Base-by-base conservation (phyloP, 1,140 invertebrate species). In the Aphidius gifuensis region DNA sequence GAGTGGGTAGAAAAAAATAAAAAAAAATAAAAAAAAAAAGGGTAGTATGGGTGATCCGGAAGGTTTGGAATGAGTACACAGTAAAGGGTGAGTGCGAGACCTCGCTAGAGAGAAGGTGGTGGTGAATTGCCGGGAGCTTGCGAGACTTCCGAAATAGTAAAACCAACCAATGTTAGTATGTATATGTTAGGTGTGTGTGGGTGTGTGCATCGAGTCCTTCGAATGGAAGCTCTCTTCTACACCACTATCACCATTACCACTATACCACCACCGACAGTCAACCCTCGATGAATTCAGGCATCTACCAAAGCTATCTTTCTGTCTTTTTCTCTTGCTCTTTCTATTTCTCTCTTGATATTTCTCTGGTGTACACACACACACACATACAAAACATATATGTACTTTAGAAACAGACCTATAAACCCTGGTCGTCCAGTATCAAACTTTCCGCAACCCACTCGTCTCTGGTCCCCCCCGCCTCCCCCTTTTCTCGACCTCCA, bases 131-230 rank as follows among this genome's bases (percentile, higher is more conserved):
- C 73, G 68, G 66, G 71, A 66, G 70, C 69, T 63, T 69, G 70
- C 69, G 71, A 74, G 74, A 77, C 71, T 76, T 76, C 74, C 71
- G 74, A 77, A 75, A 77, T 72, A 74, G 73, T 77, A 75, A 75
- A 75, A 76, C 69, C 70, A 9, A 53, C 11, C 7, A 53, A 38
- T 38, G 50, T 53, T 39, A 53, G n/a, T 50, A 50, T 8, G 8
- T 23, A 32, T 21, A 11, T 48, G 5, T 48, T n/a, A n/a, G n/a
- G 63, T 65, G 67, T 51, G 44, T 67, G 63, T 65, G 66, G 73
- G 68, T 73, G 71, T 74, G 69, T 68, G 66, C 71, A 64, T 66
- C 65, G 66, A 68, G 70, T 70, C 67, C 65, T 66, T 64, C 66
- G 50, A 53, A 53, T 53, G 11, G 3, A 9, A n/a, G 16, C 48